These are phyloP conservation scores for Spodoptera littoralis DNA, from an alignment of 2,888 invertebrate species.

Conservation along the genomic window DNA sequence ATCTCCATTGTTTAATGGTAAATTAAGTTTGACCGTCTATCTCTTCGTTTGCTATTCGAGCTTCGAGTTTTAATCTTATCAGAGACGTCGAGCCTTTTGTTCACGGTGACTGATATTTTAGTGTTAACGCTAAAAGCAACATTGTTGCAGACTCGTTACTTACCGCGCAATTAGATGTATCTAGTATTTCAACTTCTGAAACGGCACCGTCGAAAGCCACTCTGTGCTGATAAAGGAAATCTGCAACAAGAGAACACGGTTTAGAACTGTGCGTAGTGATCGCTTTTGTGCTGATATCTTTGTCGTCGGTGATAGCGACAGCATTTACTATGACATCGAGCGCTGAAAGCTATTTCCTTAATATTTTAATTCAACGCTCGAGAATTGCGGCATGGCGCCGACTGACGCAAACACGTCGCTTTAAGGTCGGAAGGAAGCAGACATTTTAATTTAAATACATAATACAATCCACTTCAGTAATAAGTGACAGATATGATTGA, in stretches of 20 bases:
- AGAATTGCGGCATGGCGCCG: slow-evolving; percentile 47
- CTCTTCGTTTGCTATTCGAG: slow-evolving; percentile 71
- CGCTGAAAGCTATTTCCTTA: slow-evolving; percentile 59
- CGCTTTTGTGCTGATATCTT: slow-evolving; percentile 46
- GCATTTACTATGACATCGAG: slow-evolving; percentile 49
- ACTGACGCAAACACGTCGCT: slow-evolving; percentile 64
- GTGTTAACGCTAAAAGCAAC: slow-evolving; percentile 53
- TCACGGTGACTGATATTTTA: slow-evolving; percentile 54
- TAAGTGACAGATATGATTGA: slow-evolving; percentile 38
- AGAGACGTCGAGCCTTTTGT: slow-evolving; percentile 53
- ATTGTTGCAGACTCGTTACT: slow-evolving; percentile 71
- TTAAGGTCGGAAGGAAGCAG: slow-evolving; percentile 77
- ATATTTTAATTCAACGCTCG: slow-evolving; percentile 59
- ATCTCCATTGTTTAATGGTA: slow-evolving; percentile 86
- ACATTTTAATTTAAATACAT: slow-evolving; percentile 54
- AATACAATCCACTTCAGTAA: slow-evolving; percentile 44
- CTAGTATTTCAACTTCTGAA: slow-evolving; percentile 94
- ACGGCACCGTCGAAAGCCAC: slow-evolving; percentile 93
- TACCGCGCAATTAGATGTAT: slow-evolving; percentile 94
- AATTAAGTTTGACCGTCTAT: slow-evolving; percentile 81
- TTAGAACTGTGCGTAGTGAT: slow-evolving; percentile 39
- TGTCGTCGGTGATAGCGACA: slow-evolving; percentile 45
- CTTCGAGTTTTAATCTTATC: slow-evolving; percentile 59
- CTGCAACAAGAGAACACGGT: slow-evolving; percentile 88
- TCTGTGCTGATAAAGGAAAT: slow-evolving; percentile 94